Evolutionary conservation across 2,113 vertebrate species (phyloP), one percentile per base, ranked within the genome.

Genomic region (Tyrannus savana): DNA sequence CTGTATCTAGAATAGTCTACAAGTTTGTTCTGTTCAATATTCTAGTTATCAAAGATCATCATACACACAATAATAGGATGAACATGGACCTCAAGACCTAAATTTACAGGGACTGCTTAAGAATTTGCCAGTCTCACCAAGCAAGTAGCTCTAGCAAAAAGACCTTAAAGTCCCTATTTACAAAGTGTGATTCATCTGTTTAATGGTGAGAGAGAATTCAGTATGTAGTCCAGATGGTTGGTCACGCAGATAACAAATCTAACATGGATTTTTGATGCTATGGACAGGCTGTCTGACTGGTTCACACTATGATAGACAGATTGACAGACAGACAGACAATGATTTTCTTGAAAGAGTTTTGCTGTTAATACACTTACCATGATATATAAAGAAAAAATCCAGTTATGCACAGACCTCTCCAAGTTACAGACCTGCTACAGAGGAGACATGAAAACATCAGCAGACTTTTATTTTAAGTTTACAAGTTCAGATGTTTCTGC

Each of bases 141-240:
- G 73, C 37, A 76, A 95, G 78, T 46, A 83, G 53, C 53, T 90
- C 49, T 50, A 82, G 44, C 31, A 80, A 85, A 90, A 85, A 3
- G 6, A 7, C 41, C 82, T 42, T 58, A 8, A 88, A 90, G 55
- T 71, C 50, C 52, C 35, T 84, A 71, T 88, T 95, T 96, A 95
- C 88, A 46, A 95, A 84, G 85, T 94, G 85, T 90, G 84, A 92
- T 80, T 95, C 79, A 72, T 91, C 79, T 90, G 79, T 90, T 93
- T 95, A 94, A 96, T 95, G 84, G 87, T 94, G 78, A 86, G 79
- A 94, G 78, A 53, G 81, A 87, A 96, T 82, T 93, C 93, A 93
- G 87, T 88, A 78, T 84, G 75, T 55, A 90, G 67, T 39, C 78
- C 93, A 94, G 89, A 94, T 96, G 93, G 90, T 37, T 94, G 91